Base-by-base conservation (phyloP, 2,113 vertebrate genomes). In the Lophura nycthemera region DNA sequence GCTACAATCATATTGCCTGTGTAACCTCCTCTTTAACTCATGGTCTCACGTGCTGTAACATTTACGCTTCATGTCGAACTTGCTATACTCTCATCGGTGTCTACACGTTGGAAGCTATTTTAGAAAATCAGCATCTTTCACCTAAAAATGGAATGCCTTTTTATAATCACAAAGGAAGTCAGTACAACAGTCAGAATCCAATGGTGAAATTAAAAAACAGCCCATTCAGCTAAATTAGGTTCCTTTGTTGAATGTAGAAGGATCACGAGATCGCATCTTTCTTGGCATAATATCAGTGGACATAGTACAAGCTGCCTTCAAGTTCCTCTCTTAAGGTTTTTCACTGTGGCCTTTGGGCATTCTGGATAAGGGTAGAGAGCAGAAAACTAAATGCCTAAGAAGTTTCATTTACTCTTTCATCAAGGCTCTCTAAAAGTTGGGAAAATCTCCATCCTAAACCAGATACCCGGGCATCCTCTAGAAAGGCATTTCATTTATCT, bases 21-120 rank as follows among this genome's bases (percentile, higher is more conserved):
- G 70, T 74, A 93, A 88, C 71, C 78, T 74, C 60, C 87, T 75
- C 71, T 89, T 61, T 57, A 91, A 95, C 69, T 63, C 60, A 29
- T 47, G 70, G 63, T 83, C 64, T 87, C 50, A 10, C 18, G n/a
- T 92, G 81, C 61, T 92, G 43, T 24, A 64, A 73, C 14, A 89
- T 47, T 82, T 43, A 89, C 43, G 47, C 20, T 74, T 74, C 74
- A 64, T 29, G 38, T 67, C 1, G 1, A 93, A 89, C 72, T 89
- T 80, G 47, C 19, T 67, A 17, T 80, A 56, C 56, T 59, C n/a
- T 34, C 42, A 63, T 22, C 74, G 70, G 45, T 59, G 67, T 38
- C 38, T 50, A 8, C 1, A 4, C 32, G 63, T 50, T 56, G 45
- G 38, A 93, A 91, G 36, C 34, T 10, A 29, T 38, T 42, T 50